phyloP scores from a whole-genome alignment of 2,113 vertebrate species.

The Arothron firmamentum region DNA sequence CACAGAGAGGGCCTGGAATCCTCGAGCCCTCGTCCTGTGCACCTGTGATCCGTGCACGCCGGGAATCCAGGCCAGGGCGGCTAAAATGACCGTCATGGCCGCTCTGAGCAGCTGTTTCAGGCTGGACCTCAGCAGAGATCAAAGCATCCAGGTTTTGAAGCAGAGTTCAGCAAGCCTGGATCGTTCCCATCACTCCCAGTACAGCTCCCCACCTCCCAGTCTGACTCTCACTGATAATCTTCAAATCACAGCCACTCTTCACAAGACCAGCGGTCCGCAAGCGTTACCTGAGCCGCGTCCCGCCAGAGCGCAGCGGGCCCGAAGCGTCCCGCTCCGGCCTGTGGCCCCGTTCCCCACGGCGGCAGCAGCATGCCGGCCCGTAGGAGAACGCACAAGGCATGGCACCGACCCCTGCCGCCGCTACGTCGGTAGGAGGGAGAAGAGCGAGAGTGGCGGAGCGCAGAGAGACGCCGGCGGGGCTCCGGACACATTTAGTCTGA shows the following conservation, averaged over 20 bases:
- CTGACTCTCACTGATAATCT: neutral
- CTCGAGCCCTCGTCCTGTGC: too few species aligned
- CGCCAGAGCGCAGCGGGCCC: constrained; percentile 3
- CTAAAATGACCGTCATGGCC: constrained; percentile 3
- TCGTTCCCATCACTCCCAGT: too few species aligned
- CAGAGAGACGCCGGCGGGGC: constrained; percentile 1
- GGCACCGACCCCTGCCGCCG: neutral
- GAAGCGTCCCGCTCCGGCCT: neutral
- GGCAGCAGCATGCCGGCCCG: constrained; percentile 18
- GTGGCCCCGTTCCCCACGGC: neutral
- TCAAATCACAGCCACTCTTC: neutral
- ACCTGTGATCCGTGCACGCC: neutral
- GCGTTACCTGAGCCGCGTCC: constrained; percentile 41
- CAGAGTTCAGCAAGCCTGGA: too few species aligned
- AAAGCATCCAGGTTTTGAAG: too few species aligned
- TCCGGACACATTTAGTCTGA: constrained; percentile 40
- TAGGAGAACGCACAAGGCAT: constrained; percentile 63
- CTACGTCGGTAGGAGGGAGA: neutral
- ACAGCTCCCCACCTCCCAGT: too few species aligned
- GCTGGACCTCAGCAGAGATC: neutral
- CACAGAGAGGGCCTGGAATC: too few species aligned
- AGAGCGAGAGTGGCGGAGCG: neutral
- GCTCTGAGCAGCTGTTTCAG: neutral
- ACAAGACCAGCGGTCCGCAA: too few species aligned
- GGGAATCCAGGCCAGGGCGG: constrained; percentile 3